Percentiles rank a stretch among this genome's conserved stretches.
phyloP scores from a whole-genome alignment of 2,888 invertebrate genomes.

The Peribatodes rhomboidaria region DNA sequence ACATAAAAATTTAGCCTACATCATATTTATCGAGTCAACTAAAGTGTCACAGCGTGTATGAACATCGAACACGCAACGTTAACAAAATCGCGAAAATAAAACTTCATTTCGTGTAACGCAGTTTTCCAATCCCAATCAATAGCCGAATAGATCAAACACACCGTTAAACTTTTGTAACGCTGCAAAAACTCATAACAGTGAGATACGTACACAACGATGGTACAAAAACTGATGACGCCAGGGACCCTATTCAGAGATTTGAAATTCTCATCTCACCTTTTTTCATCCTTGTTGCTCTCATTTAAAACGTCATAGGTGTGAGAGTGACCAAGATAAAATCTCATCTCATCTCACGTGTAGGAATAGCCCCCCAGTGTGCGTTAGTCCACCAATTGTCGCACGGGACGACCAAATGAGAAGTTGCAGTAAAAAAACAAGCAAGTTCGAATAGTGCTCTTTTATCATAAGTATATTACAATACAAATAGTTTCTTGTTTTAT shows the following conservation, averaged over 20 bases:
- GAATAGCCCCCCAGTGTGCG: too few relatives aligned
- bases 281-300: too few relatives aligned
- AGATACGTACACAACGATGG: constrained; percentile 41
- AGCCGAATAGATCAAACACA: constrained; percentile 40
- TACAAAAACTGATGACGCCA: constrained; percentile 43
- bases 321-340: too few relatives aligned
- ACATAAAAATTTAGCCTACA: too few relatives aligned
- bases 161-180: constrained; percentile 38
- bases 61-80: constrained; percentile 20
- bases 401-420: constrained; percentile 3
- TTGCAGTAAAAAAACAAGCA: constrained; percentile 4
- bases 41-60: neutral
- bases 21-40: neutral
- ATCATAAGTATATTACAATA: neutral
- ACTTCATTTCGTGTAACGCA: constrained; percentile 37
- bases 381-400: constrained; percentile 29
- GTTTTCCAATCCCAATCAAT: constrained; percentile 45
- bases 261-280: too few relatives aligned
- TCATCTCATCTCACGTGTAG: too few relatives aligned
- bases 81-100: constrained; percentile 27
- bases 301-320: too few relatives aligned
- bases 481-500: neutral
- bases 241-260: too few relatives aligned
- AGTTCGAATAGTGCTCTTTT: too few relatives aligned
- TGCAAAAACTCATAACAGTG: constrained; percentile 43